Base-by-base conservation (phyloP, 1,140 invertebrate species). In the Drosophila nannoptera region DNA sequence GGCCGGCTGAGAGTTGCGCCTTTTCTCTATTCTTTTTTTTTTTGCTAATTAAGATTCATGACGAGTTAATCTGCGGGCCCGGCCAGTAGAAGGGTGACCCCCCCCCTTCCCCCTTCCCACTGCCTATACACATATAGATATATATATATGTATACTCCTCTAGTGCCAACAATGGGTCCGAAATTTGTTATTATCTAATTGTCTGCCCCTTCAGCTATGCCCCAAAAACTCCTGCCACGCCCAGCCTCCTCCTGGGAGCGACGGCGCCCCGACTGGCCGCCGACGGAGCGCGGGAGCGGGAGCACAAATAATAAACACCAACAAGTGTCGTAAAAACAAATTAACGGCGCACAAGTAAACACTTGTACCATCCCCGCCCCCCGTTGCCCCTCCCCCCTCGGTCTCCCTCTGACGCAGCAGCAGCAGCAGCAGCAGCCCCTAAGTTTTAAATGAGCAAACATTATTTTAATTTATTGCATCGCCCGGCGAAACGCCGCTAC, bases 291-390 rank as follows among this genome's bases (percentile, higher is more conserved):
- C 62, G 73, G 69, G 73, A 72, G 63, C 73, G 68, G 46, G 69
- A 71, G 68, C 73, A 67, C 58, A 75, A 75, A 75, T 75, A 75
- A 75, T 75, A 75, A 75, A 75, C 73, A 75, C 73, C 63, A 75
- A 75, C 73, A 75, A 75, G 73, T 75, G 73, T 75, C 73, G 69
- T 75, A 75, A 75, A 75, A 75, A 75, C 73, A 75, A 75, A 75
- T 75, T 75, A 75, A 75, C 73, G 69, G 69, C 73, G 69, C 72
- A 58, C 69, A 75, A 64, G 73, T 63, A 75, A 75, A 72, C 73
- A 75, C 73, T 75, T 75, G 73, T 67, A 54, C n/a, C 7, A 33
- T 8, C 4, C 2, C 6, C 35, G 4, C 31, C 8, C 14, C 35
- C 12, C 11, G 22, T 22, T 22, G 22, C 12, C 6, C 16, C n/a